Conservation (phyloP, 1,140 invertebrate genomes). For the Hyposmocoma kahamanoa region DNA sequence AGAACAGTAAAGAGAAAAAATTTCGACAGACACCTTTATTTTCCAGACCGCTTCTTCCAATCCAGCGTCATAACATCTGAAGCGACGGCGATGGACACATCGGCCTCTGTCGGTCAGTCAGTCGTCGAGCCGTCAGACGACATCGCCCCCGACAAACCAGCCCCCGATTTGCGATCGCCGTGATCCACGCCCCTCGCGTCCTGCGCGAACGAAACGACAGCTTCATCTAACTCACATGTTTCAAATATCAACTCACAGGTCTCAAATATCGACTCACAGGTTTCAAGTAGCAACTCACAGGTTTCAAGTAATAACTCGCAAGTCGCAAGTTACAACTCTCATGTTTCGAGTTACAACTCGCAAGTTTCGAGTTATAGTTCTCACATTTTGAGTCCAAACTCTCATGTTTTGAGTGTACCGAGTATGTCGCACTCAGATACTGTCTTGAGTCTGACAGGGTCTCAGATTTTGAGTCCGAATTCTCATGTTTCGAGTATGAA, state of each 20-base stretch:
- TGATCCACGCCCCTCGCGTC: conserved; percentile 33
- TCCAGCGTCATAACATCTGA: conserved; percentile 70
- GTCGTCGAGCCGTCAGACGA: conserved; percentile 45
- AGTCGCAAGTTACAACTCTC: no score
- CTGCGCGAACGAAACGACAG: conserved; percentile 14
- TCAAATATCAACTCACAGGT: no score
- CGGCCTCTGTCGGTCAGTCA: conserved; percentile 34
- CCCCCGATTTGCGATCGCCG: conserved; percentile 63
- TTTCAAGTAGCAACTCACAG: no score
- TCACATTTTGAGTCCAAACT: no score
- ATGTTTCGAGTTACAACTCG: no score
- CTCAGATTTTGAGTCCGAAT: not conserved
- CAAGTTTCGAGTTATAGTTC: no score
- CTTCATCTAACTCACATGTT: no score
- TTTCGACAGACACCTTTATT: conserved; percentile 16
- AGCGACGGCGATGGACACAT: conserved; percentile 59
- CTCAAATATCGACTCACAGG: no score
- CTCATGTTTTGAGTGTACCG: no score
- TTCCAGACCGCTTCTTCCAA: conserved; percentile 70
- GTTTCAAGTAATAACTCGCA: no score
- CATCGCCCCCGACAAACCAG: conserved; percentile 55
- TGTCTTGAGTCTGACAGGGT: not conserved
- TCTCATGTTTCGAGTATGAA: not conserved
- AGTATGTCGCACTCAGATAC: not conserved
- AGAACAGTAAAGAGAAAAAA: no score